phyloP scores from a whole-genome alignment of 2,113 vertebrate genomes.

The Mormyrus iriodes region DNA sequence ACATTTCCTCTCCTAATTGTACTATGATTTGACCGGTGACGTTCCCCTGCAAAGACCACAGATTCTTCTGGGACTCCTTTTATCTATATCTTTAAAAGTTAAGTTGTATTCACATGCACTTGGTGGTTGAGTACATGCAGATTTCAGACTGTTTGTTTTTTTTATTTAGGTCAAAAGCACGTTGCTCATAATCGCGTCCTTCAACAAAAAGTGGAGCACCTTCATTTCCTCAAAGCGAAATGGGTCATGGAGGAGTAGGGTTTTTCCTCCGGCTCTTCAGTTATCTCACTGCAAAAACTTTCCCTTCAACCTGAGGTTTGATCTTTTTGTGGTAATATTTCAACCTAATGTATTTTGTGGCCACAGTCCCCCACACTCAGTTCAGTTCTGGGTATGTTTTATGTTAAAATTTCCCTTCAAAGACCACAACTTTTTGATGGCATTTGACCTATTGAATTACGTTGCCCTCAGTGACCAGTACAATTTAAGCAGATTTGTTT shows the following conservation, averaged over 20 bases:
- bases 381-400: not conserved
- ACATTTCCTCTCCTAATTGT: not conserved
- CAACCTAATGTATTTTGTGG: not conserved
- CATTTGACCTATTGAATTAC: not conserved
- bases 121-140: not conserved
- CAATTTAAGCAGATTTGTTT: not conserved
- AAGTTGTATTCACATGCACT: not conserved
- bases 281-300: constrained; percentile 3
- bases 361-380: not conserved
- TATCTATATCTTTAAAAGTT: not conserved
- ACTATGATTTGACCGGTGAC: not conserved
- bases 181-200: not conserved
- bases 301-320: not conserved
- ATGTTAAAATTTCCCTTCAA: not conserved
- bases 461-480: not conserved
- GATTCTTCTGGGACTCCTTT: not conserved
- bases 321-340: not conserved
- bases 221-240: not conserved
- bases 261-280: not conserved
- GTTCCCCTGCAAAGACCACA: not conserved
- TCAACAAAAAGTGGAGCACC: not conserved
- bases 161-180: constrained; percentile 16
- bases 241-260: constrained; percentile 3
- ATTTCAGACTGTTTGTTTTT: not conserved
- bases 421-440: not conserved